phyloP scores from a whole-genome alignment of 1,140 invertebrate species.

The Lordiphosa stackelbergi region DNA sequence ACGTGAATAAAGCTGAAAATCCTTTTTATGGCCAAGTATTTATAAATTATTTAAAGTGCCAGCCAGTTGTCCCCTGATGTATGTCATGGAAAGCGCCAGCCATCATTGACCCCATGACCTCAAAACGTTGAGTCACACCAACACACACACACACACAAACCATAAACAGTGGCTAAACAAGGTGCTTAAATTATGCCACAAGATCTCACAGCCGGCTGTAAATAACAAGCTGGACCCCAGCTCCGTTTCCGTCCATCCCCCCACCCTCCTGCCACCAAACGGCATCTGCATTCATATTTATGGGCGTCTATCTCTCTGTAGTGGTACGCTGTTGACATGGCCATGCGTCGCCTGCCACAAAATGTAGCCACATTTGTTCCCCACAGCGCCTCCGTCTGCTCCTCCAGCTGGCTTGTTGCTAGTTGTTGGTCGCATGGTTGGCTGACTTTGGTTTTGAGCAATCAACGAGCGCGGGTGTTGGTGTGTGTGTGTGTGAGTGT shows the following conservation, averaged over 20 bases:
- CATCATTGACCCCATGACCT: constrained; percentile 71
- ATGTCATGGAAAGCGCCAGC: constrained; percentile 25
- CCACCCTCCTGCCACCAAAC: too few relatives aligned
- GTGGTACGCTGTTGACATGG: constrained; percentile 40
- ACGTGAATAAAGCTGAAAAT: constrained; percentile 34
- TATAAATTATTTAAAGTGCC: constrained; percentile 75
- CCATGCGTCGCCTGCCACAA: constrained; percentile 62
- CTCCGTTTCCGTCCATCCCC: background rate
- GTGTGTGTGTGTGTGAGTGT: constrained; percentile 19
- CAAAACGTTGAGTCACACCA: constrained; percentile 39
- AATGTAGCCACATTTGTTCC: constrained; percentile 44
- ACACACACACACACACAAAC: constrained; percentile 36
- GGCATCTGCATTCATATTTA: constrained; percentile 63
- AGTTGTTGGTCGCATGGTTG: constrained; percentile 69
- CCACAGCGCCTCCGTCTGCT: constrained; percentile 6
- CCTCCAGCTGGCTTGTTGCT: constrained; percentile 49
- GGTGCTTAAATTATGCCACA: constrained; percentile 75
- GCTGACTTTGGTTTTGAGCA: constrained; percentile 69
- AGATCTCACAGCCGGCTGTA: constrained; percentile 68
- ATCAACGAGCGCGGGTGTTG: constrained; percentile 49
- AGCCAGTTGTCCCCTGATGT: constrained; percentile 29
- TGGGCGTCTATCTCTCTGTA: constrained; percentile 44
- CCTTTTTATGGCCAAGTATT: constrained; percentile 35
- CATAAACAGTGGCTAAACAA: constrained; percentile 75
- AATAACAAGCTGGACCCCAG: constrained; percentile 55